Percentiles rank a stretch among this genome's conserved stretches.
Evolutionary conservation across 2,797 vertebrate genomes (phyloP).

Genomic region (Cryptoblepharus egeriae): DNA sequence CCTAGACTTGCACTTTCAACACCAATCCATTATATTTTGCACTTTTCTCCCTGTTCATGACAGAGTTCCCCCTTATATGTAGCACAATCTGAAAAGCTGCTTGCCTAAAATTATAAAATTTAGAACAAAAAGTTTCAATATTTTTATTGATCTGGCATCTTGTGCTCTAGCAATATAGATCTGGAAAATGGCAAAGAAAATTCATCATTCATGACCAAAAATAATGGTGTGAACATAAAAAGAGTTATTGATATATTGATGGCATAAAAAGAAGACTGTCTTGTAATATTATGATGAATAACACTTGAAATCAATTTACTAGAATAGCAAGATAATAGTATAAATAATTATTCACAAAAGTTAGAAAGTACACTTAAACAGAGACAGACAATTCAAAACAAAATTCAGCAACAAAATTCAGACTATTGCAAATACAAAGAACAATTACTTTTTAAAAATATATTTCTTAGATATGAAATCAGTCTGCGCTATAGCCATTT

Average conservation of each 20-base stretch:
- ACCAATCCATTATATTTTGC: background rate
- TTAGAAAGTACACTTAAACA: background rate
- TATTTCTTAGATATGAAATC: conserved; percentile 63
- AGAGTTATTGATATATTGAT: background rate
- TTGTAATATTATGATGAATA: background rate
- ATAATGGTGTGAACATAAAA: background rate
- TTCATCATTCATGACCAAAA: background rate
- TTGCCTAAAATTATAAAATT: background rate
- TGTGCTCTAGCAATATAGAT: background rate
- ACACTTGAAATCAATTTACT: background rate
- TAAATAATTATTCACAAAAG: background rate
- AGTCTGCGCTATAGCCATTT: conserved; percentile 67
- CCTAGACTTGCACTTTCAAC: too few species aligned
- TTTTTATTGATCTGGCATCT: too few species aligned
- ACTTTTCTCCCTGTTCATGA: background rate
- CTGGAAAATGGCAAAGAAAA: background rate
- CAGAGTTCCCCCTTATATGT: background rate
- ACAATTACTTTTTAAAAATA: conserved; percentile 15
- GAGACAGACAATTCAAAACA: background rate
- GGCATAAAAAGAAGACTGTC: background rate
- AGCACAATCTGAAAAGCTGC: background rate
- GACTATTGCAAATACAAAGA: background rate
- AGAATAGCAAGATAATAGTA: background rate
- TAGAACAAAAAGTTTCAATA: background rate
- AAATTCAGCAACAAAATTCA: background rate